phyloP scores from a whole-genome alignment of 2,888 invertebrate genomes.

The Lasioglossum zephyrum region DNA sequence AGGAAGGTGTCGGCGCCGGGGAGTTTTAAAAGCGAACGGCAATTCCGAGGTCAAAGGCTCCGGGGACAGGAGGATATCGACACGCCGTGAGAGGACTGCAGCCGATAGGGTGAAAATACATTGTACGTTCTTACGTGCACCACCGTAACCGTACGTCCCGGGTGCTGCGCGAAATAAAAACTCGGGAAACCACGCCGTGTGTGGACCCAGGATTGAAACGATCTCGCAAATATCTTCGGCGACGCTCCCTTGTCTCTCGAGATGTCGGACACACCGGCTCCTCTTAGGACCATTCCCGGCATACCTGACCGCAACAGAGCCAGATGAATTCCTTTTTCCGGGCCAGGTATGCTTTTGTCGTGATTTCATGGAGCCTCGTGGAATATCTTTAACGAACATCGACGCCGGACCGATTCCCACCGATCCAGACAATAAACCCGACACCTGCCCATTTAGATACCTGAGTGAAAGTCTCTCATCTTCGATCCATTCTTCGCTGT shows the following conservation, averaged over 20 bases:
- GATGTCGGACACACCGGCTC: slow-evolving; percentile 37
- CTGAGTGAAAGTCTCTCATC: background rate
- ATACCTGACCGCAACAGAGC: slow-evolving; percentile 57
- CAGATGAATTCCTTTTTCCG: slow-evolving; percentile 52
- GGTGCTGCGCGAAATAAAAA: slow-evolving; percentile 47
- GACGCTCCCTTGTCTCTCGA: slow-evolving; percentile 53
- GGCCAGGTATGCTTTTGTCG: slow-evolving; percentile 45
- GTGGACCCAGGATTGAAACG: slow-evolving; percentile 59
- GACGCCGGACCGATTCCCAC: slow-evolving; percentile 1
- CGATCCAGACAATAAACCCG: background rate
- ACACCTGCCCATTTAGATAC: background rate
- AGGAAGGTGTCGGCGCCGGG: slow-evolving; percentile 31
- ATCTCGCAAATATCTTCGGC: slow-evolving; percentile 60
- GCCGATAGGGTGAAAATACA: slow-evolving; percentile 60
- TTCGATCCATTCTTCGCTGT: background rate
- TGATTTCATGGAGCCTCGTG: slow-evolving; percentile 50
- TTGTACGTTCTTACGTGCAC: slow-evolving; percentile 58
- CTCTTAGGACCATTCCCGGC: slow-evolving; percentile 53
- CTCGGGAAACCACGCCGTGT: slow-evolving; percentile 36
- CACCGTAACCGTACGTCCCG: slow-evolving; percentile 32
- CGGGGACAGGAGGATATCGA: slow-evolving; percentile 56
- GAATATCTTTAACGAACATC: slow-evolving; percentile 50
- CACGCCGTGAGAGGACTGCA: slow-evolving; percentile 53
- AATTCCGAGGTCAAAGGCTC: slow-evolving; percentile 62
- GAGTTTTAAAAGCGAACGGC: slow-evolving; percentile 53